Conservation (phyloP, 2,797 vertebrate species). For the Pelodytes ibericus region DNA sequence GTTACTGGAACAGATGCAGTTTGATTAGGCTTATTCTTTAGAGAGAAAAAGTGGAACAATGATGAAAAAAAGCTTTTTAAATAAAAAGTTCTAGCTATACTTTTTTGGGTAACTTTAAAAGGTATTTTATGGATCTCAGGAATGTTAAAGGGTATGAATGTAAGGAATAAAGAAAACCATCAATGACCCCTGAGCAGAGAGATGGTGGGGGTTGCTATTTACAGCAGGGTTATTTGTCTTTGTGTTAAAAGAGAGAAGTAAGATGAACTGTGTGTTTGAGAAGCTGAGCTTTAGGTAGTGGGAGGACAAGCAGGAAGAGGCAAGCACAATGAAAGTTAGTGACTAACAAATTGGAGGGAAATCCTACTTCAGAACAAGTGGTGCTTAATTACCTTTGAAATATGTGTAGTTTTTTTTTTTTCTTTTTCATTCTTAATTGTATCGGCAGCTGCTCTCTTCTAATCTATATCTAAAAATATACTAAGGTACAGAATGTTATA, state of each 20-base stretch:
- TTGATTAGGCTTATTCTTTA: neutral
- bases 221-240: neutral
- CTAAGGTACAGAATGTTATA: no score
- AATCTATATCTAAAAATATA: no score
- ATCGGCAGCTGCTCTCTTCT: no score
- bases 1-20: neutral
- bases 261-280: neutral
- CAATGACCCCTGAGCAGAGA: neutral
- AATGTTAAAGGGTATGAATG: neutral
- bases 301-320: neutral
- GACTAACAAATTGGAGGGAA: neutral
- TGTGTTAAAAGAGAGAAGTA: neutral
- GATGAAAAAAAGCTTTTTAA: no score
- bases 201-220: neutral
- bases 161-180: neutral
- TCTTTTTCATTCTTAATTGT: no score
- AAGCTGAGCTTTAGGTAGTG: neutral
- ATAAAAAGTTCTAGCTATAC: no score
- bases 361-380: neutral
- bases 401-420: no score
- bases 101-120: neutral
- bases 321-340: neutral
- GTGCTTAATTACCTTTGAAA: no score
- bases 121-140: neutral
- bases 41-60: no score